Percentiles rank a stretch among this genome's conserved stretches.
Conservation (phyloP, 1,140 invertebrate species). For the Drosophila suzukii region DNA sequence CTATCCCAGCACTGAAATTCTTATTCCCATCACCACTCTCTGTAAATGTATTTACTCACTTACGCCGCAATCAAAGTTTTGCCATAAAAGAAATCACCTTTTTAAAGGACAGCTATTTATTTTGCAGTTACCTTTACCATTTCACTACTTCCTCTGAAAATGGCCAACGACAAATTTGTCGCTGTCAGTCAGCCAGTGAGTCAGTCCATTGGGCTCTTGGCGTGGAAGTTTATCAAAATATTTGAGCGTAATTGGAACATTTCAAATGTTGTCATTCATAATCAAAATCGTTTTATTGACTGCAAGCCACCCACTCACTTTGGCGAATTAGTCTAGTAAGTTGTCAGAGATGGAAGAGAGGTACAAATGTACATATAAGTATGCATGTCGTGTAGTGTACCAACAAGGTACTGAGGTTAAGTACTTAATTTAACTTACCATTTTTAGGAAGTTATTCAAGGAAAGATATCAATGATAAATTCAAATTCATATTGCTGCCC, state of each 20-base stretch:
- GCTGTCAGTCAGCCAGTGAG: slow-evolving; percentile 35
- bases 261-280: slow-evolving; percentile 81
- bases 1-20: no score
- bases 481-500: no score
- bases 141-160: slow-evolving; percentile 1
- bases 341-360: neutral
- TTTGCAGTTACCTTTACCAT: neutral
- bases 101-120: slow-evolving; percentile 6
- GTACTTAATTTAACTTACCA: no score
- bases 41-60: no score
- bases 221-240: slow-evolving; percentile 62
- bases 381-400: no score
- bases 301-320: slow-evolving; percentile 17
- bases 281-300: slow-evolving; percentile 75
- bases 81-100: neutral
- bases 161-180: slow-evolving; percentile 26
- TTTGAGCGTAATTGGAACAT: slow-evolving; percentile 79
- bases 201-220: slow-evolving; percentile 17
- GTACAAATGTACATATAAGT: neutral
- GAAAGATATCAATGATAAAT: no score
- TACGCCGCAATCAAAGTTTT: no score
- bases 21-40: no score
- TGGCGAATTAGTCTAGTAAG: slow-evolving; percentile 1
- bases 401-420: no score
- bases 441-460: no score